Evolutionary conservation across 1,140 invertebrate species (phyloP).

Genomic region (Trypoxylus dichotomus): DNA sequence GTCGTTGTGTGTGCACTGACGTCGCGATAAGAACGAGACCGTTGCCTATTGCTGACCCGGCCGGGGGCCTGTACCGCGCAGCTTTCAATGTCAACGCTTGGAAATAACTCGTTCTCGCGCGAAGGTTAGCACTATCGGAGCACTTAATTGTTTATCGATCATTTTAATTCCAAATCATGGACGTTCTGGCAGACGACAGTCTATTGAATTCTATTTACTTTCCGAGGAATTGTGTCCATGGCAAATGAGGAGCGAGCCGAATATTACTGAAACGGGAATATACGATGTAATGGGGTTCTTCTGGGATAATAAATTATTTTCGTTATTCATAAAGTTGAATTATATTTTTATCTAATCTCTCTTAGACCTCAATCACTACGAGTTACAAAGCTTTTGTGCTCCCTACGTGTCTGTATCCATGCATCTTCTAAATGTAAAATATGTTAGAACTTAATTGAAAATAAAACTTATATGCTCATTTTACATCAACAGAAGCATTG

Average conservation of each 20-base stretch:
- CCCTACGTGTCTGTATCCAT: too few species aligned
- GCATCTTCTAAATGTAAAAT: too few species aligned
- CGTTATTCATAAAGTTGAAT: too few species aligned
- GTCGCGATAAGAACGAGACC: slow-evolving; percentile 13
- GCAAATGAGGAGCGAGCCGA: not conserved
- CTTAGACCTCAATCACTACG: too few species aligned
- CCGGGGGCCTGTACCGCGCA: slow-evolving; percentile 1
- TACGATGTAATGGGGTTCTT: too few species aligned
- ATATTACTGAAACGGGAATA: not conserved
- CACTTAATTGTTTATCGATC: slow-evolving; percentile 16
- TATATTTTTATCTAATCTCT: too few species aligned
- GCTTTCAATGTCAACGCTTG: slow-evolving; percentile 19
- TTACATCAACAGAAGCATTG: too few species aligned
- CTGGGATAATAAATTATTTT: too few species aligned
- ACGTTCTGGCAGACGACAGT: not conserved
- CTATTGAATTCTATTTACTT: not conserved
- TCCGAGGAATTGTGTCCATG: not conserved
- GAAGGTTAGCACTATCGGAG: slow-evolving; percentile 6
- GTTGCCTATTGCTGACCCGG: not conserved
- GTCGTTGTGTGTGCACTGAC: slow-evolving; percentile 20
- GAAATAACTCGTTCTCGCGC: slow-evolving; percentile 17
- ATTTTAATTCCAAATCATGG: slow-evolving; percentile 3
- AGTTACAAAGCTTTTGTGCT: too few species aligned
- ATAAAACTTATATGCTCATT: too few species aligned
- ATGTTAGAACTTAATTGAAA: too few species aligned